Percentiles rank a stretch among this genome's conserved stretches.
Conservation (phyloP, 1,140 invertebrate species). For the Gryon sp. region DNA sequence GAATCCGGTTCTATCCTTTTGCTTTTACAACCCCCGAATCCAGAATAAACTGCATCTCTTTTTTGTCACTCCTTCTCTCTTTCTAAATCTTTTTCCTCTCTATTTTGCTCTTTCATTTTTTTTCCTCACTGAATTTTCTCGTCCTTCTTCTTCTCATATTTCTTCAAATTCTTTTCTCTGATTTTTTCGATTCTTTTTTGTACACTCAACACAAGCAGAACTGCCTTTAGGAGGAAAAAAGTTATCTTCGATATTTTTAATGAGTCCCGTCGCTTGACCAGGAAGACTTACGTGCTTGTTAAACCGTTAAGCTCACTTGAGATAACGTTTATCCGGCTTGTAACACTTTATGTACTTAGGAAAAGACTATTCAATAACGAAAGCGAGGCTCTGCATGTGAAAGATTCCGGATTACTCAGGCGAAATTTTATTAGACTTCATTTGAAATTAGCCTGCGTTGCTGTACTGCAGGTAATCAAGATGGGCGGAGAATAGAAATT, state of each 20-base stretch:
- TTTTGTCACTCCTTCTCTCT: too few relatives aligned
- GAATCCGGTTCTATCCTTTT: constrained; percentile 29
- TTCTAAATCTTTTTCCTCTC: too few relatives aligned
- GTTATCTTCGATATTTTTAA: constrained; percentile 47
- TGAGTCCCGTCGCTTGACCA: constrained; percentile 26
- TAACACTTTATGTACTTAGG: constrained; percentile 36
- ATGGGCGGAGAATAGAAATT: constrained; percentile 26
- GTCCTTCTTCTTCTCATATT: constrained; percentile 3
- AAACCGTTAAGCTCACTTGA: constrained; percentile 22
- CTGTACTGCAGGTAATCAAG: constrained; percentile 29
- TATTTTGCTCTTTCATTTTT: too few relatives aligned
- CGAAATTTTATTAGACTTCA: constrained; percentile 30
- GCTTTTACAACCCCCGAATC: constrained; percentile 34
- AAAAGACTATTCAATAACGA: constrained; percentile 46
- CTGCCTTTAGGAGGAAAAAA: constrained; percentile 11
- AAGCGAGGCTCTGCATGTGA: neutral
- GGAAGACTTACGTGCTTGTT: constrained; percentile 43
- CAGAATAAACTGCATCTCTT: constrained; percentile 66
- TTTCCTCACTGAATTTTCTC: neutral
- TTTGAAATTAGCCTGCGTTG: constrained; percentile 18
- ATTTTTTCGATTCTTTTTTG: constrained; percentile 26
- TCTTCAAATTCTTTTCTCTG: neutral
- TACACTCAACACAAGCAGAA: neutral
- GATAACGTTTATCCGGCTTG: constrained; percentile 46
- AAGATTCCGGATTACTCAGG: constrained; percentile 28